Percentiles rank a stretch among this genome's conserved stretches.
phyloP scores from a whole-genome alignment of 2,888 invertebrate genomes.

The Furcula furcula region DNA sequence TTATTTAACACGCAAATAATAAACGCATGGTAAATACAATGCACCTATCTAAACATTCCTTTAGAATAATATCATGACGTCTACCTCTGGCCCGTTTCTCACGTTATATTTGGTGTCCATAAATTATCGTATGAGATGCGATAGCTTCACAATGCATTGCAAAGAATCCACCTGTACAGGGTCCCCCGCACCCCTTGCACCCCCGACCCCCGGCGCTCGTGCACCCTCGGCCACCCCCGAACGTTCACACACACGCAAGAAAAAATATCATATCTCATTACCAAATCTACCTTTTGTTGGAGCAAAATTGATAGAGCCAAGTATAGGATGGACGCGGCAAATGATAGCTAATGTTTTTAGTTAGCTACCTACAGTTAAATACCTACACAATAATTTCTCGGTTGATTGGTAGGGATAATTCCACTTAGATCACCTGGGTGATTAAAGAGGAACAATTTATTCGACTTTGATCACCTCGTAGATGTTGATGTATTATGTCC shows the following conservation, averaged over 20 bases:
- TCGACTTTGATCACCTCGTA: too few species aligned
- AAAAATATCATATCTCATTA: constrained; percentile 73
- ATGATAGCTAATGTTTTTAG: too few species aligned
- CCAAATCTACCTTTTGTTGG: constrained; percentile 64
- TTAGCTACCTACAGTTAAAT: too few species aligned
- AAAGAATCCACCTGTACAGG: constrained; percentile 60
- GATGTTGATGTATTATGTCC: too few species aligned
- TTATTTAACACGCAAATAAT: constrained; percentile 11
- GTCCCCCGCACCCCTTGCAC: constrained; percentile 22
- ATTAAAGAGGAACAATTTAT: too few species aligned
- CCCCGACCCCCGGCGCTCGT: constrained; percentile 24
- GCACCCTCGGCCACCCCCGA: constrained; percentile 24
- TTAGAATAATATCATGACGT: constrained; percentile 3
- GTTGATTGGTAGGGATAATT: too few species aligned
- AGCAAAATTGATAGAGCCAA: constrained; percentile 20
- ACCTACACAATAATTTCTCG: too few species aligned
- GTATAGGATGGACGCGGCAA: constrained; percentile 42
- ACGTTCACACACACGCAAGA: constrained; percentile 41
- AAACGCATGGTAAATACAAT: constrained; percentile 6
- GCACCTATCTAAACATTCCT: constrained; percentile 25
- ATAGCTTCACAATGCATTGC: constrained; percentile 37
- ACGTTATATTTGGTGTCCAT: constrained; percentile 26
- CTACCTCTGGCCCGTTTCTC: constrained; percentile 16
- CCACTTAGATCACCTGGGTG: too few species aligned
- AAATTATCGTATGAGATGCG: constrained; percentile 31